Evolutionary conservation across 2,888 invertebrate genomes (phyloP), one percentile per base, ranked within the genome.

Genomic region (Trypoxylon attenuatum): DNA sequence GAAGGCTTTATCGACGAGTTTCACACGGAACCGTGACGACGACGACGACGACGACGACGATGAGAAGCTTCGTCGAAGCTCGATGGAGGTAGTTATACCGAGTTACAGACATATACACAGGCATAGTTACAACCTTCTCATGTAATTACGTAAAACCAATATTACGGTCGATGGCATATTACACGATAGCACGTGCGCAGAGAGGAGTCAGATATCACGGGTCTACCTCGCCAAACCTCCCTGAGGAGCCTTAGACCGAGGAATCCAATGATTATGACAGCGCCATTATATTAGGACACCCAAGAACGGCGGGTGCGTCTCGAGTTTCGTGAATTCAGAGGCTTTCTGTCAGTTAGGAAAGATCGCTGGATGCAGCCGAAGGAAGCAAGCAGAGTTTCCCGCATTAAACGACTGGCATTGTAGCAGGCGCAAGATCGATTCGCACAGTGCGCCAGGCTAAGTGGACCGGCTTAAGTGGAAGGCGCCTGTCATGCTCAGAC

Each of bases 1-100:
- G 19, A 33, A 33, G 49, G 65, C 57, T 41, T 57, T 50, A 55
- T 55, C 41, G n/a, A n/a, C n/a, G n/a, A n/a, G 62, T 55, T 29
- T 15, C 49, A 4, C 2, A 13, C n/a, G n/a, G n/a, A n/a, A n/a
- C n/a, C 13, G 33, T 10, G 33, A 10, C 33, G n/a, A 33, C 13
- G 10, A 33, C n/a, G 33, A 13, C 13, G 13, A 13, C 33, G 10
- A 10, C 33, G n/a, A 4, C 33, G 33, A 8, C 33, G 33, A 13
- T 1, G n/a, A n/a, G n/a, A n/a, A n/a, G 8, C 5, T 13, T 33
- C 33, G 33, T 33, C 33, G 8, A 33, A 10, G n/a, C 33, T n/a
- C 33, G 33, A 13, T 33, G n/a, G n/a, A n/a, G n/a, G n/a, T n/a
- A n/a, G n/a, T n/a, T n/a, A n/a, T n/a, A n/a, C n/a, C n/a, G n/a